Conservation (phyloP, 2,888 invertebrate species). For the Mesoligia furuncula region DNA sequence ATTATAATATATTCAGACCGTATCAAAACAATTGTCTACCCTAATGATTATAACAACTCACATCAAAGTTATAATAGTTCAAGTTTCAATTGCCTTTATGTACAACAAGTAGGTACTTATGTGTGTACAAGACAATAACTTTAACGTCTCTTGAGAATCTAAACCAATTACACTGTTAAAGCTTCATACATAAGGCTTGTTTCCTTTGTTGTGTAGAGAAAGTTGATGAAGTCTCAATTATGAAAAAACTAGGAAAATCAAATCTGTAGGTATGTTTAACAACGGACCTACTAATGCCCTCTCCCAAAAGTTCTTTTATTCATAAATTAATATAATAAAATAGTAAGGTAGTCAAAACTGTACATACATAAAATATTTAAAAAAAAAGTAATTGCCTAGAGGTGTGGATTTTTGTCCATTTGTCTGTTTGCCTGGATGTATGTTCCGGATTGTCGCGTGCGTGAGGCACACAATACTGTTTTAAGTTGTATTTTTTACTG, state of each 20-base stretch:
- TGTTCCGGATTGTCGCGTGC: not conserved
- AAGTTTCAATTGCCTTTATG: slow-evolving; percentile 28
- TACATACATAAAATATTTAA: not conserved
- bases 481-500: too few relatives aligned
- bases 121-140: slow-evolving; percentile 15
- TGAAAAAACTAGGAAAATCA: slow-evolving; percentile 14
- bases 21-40: slow-evolving; percentile 12
- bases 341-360: not conserved
- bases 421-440: not conserved
- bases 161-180: slow-evolving; percentile 32
- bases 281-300: not conserved
- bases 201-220: slow-evolving; percentile 9
- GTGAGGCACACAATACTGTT: too few relatives aligned
- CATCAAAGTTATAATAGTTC: slow-evolving; percentile 11
- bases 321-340: not conserved
- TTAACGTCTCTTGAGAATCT: slow-evolving; percentile 8
- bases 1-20: not conserved
- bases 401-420: not conserved
- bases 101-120: not conserved
- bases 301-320: not conserved
- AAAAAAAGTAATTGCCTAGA: not conserved
- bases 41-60: slow-evolving; percentile 1
- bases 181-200: slow-evolving; percentile 9
- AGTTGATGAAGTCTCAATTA: slow-evolving; percentile 1
- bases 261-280: not conserved